These are phyloP conservation scores for Prunella strophiata DNA, from an alignment of 2,797 vertebrate species.

Conservation along the genomic window DNA sequence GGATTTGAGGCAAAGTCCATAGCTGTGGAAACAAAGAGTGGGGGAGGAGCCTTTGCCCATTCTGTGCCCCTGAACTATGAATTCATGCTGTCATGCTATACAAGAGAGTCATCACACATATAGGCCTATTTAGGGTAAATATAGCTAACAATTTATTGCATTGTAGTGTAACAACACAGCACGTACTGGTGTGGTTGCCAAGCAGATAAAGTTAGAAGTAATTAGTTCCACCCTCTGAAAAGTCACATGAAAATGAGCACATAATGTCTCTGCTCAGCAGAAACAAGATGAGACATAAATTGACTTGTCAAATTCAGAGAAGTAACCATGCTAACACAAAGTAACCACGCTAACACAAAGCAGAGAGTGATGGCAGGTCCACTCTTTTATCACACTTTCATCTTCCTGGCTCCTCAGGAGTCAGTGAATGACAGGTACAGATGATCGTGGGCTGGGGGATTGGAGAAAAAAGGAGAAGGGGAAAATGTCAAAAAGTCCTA, in stretches of 20 bases:
- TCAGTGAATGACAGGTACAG: neutral
- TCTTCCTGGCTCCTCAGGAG: neutral
- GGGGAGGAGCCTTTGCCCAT: neutral
- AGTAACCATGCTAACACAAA: neutral
- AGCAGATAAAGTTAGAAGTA: neutral
- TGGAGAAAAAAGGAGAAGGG: neutral
- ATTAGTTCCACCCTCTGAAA: neutral
- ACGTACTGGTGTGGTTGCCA: neutral
- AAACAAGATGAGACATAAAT: neutral
- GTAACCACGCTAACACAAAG: neutral
- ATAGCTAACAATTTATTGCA: neutral
- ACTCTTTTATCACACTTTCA: neutral
- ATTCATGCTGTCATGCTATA: neutral
- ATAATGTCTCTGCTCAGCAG: neutral
- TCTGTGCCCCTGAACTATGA: neutral
- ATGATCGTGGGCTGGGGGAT: neutral
- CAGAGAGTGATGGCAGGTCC: neutral
- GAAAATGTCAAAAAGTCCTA: neutral
- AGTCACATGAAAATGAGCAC: neutral
- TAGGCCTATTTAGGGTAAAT: neutral
- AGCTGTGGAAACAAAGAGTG: neutral
- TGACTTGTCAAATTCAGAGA: neutral
- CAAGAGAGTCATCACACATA: accelerated
- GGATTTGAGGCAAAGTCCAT: neutral
- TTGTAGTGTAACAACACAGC: neutral